Base-by-base conservation (phyloP, 1,140 invertebrate species). In the Drosophila simulans region DNA sequence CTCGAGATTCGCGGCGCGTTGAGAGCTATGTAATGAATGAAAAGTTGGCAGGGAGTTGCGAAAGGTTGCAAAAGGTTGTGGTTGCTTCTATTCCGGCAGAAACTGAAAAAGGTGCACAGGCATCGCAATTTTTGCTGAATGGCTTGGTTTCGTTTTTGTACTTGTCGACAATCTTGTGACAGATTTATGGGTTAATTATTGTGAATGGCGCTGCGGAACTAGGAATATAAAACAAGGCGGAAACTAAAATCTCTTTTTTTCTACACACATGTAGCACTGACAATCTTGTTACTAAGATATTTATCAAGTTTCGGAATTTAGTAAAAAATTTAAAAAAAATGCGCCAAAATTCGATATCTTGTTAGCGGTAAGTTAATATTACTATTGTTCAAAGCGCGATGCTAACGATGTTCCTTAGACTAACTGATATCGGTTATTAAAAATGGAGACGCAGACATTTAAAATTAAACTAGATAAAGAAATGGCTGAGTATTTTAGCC, bases 151-250 rank as follows among this genome's bases (percentile, higher is more conserved):
- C 86, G 82, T 81, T 84, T 49, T 85, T 79, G 40, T 51, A 73
- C 60, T 76, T 88, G 80, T 84, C 75, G 80, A 75, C 80, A 83
- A 79, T 84, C 71, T 84, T 65, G 62, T 66, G 76, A 76, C 71
- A 80, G 82, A 86, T 86, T 86, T 86, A 86, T 86, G 83, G 72
- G 83, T 86, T 86, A 82, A 88, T 86, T 86, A 86, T 62, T 58
- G 63, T 69, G 64, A 69, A 70, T 56, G 51, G 35, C 34, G 49
- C 52, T 34, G 20, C n/a, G 39, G 22, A n/a, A 13, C 13, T 17
- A 2, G 42, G 12, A 43, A 15, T 13, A 17, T 15, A 49, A 8
- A 27, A 13, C 22, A 22, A n/a, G 15, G 1, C 4, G 17, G 7
- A 17, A 37, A 39, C 31, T 37, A 12, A 34, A 55, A 68, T 40